phyloP scores from a whole-genome alignment of 2,113 vertebrate species.

The Syngnathus floridae region DNA sequence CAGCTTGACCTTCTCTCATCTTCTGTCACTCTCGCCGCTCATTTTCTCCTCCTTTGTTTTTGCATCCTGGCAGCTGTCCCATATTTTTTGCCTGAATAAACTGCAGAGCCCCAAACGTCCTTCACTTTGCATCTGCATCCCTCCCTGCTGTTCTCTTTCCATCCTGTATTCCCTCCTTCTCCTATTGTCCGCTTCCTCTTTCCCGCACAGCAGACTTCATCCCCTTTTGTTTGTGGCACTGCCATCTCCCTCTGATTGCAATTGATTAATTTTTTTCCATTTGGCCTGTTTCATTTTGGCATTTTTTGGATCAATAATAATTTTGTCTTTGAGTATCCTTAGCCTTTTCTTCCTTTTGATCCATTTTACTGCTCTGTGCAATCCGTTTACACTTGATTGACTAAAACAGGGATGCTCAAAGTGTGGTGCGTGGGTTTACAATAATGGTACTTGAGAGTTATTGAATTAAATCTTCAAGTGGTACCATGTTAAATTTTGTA shows the following conservation, averaged over 20 bases:
- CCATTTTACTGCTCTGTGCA: not conserved
- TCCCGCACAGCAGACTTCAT: constrained; percentile 15
- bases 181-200: constrained; percentile 8
- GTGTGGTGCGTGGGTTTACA: too few relatives aligned
- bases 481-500: too few relatives aligned
- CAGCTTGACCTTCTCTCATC: constrained; percentile 48
- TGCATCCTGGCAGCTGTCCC: constrained; percentile 31
- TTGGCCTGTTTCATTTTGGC: constrained; percentile 10
- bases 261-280: constrained; percentile 3
- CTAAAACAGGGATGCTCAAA: not conserved
- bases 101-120: constrained; percentile 31
- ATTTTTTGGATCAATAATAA: constrained; percentile 6
- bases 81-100: constrained; percentile 42
- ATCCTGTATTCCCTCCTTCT: constrained; percentile 22
- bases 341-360: constrained; percentile 7
- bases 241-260: constrained; percentile 1
- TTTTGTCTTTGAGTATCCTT: not conserved
- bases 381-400: constrained; percentile 31
- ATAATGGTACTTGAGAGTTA: too few relatives aligned
- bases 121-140: constrained; percentile 28
- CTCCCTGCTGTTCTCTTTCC: constrained; percentile 26
- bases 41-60: constrained; percentile 37
- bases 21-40: constrained; percentile 14
- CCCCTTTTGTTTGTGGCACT: constrained; percentile 10
- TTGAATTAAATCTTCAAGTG: too few relatives aligned